phyloP scores from a whole-genome alignment of 2,113 vertebrate species.

The Heterotilapia buettikoferi region DNA sequence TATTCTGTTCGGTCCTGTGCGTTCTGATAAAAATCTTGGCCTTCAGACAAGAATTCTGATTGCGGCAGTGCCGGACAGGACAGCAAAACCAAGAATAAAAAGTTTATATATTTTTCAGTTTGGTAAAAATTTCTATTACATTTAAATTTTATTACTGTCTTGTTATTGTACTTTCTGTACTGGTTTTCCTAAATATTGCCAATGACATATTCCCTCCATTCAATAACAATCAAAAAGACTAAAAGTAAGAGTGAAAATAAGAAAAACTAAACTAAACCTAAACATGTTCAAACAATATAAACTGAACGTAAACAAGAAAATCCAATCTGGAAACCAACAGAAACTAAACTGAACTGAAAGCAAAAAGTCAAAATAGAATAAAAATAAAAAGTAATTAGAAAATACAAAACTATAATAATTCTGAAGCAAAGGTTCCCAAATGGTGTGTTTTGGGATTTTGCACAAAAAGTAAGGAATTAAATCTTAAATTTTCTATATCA shows the following conservation, averaged over 20 bases:
- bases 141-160: background rate
- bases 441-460: background rate
- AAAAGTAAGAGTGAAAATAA: background rate
- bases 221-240: background rate
- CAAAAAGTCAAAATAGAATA: background rate
- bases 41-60: background rate
- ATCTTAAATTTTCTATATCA: background rate
- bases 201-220: background rate
- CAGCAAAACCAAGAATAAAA: background rate
- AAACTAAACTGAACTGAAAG: background rate
- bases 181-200: background rate
- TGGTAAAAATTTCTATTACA: background rate
- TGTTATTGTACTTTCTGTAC: background rate
- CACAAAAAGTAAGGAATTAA: background rate
- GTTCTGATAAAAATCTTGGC: background rate
- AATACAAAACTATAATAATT: background rate
- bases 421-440: background rate
- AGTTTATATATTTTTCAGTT: background rate
- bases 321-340: background rate
- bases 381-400: background rate
- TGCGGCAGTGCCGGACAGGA: rapidly evolving
- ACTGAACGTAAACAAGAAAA: rapidly evolving
- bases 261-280: rapidly evolving
- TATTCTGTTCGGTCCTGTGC: rapidly evolving
- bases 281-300: background rate